These are phyloP conservation scores for Diploscapter pachys DNA, from an alignment of 1,140 invertebrate genomes.

Conservation along the genomic window DNA sequence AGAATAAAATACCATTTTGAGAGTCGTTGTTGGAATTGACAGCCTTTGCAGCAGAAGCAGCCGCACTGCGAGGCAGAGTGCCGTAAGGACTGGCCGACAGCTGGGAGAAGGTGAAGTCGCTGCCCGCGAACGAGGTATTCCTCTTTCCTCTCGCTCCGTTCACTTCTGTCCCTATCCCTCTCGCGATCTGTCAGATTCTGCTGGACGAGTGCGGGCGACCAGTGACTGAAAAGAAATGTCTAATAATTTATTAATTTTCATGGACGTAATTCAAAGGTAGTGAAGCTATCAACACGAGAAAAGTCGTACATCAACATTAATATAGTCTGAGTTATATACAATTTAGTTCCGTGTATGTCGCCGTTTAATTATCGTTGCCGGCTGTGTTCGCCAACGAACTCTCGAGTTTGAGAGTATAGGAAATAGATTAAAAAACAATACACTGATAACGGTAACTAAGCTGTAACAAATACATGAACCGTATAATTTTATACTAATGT, in stretches of 20 bases:
- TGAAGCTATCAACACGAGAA: background rate
- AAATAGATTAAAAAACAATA: constrained; percentile 2
- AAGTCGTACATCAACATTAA: background rate
- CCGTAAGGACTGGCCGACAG: too few species aligned
- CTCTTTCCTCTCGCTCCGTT: too few species aligned
- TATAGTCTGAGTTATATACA: background rate
- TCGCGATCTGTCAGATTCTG: too few species aligned
- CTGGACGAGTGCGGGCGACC: too few species aligned
- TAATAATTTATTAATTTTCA: background rate
- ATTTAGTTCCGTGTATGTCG: background rate
- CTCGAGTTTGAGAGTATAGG: background rate
- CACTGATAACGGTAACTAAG: background rate
- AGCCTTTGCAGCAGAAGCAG: too few species aligned
- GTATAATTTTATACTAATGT: background rate
- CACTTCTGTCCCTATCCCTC: too few species aligned
- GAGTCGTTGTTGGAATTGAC: too few species aligned
- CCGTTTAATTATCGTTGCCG: background rate
- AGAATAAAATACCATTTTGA: too few species aligned
- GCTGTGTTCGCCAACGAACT: background rate
- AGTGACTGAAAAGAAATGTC: constrained; percentile 70
- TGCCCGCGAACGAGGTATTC: too few species aligned
- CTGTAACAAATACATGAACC: background rate
- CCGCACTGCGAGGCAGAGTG: too few species aligned
- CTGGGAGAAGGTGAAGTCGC: too few species aligned
- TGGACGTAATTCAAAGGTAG: background rate